Conservation (phyloP, 2,113 vertebrate genomes). For the Sinosuthora webbiana region DNA sequence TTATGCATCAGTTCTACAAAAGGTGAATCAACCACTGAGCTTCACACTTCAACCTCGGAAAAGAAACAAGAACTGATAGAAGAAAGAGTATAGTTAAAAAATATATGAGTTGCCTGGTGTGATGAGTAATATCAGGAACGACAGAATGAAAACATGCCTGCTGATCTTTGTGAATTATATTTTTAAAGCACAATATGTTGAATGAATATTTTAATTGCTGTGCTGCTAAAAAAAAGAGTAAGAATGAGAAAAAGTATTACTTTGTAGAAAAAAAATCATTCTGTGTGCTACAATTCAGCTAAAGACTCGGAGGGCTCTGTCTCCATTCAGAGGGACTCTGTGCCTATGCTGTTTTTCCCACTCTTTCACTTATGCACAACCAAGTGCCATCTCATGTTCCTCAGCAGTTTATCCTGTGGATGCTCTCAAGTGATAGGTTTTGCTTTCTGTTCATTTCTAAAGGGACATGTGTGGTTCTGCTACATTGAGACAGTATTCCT, state of each 20-base stretch:
- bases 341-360: not conserved
- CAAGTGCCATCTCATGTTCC: not conserved
- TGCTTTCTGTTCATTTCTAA: not conserved
- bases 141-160: not conserved
- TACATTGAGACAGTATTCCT: not conserved
- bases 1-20: not conserved
- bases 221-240: not conserved
- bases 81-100: slow-evolving; percentile 10
- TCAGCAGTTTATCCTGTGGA: not conserved
- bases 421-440: not conserved
- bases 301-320: not conserved
- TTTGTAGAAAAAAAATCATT: not conserved
- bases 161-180: not conserved
- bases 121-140: not conserved
- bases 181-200: slow-evolving; percentile 26
- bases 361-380: not conserved
- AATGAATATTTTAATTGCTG: slow-evolving; percentile 37
- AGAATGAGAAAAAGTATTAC: not conserved
- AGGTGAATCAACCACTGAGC: not conserved
- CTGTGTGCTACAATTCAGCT: not conserved
- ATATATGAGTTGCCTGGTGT: not conserved
- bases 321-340: not conserved
- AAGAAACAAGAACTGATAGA: not conserved
- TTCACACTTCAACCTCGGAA: not conserved
- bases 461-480: not conserved